Evolutionary conservation across 2,888 invertebrate species (phyloP).

Genomic region (Lasius platythorax): DNA sequence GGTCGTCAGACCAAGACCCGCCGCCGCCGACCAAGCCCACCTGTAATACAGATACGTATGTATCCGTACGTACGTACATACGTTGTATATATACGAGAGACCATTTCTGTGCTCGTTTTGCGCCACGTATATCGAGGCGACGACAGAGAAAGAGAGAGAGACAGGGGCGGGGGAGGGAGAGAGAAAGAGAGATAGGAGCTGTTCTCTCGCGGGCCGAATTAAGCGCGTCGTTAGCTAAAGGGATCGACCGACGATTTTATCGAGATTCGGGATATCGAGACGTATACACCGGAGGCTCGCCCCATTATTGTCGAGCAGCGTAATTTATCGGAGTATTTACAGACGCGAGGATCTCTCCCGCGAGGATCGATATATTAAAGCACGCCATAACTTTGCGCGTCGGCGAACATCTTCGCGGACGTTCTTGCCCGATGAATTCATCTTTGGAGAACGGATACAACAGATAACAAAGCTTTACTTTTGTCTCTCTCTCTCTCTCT

Average conservation of each 20-base stretch:
- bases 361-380: conserved; percentile 4
- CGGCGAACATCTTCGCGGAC: not conserved
- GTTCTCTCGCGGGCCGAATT: conserved; percentile 40
- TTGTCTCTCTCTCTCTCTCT: not conserved
- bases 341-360: conserved; percentile 1
- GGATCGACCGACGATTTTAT: conserved; percentile 50
- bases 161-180: not conserved
- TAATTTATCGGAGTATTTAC: conserved; percentile 43
- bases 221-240: conserved; percentile 51
- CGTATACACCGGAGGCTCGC: conserved; percentile 26
- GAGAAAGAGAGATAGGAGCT: not conserved
- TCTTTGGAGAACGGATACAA: not conserved
- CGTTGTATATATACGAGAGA: conserved; percentile 20
- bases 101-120: conserved; percentile 47
- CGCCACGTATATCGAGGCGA: conserved; percentile 23
- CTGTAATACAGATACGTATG: conserved; percentile 64
- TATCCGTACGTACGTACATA: conserved; percentile 41
- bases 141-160: not conserved
- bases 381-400: not conserved
- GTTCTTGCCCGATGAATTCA: not conserved
- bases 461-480: not conserved
- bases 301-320: conserved; percentile 31
- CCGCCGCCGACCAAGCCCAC: conserved; percentile 69
- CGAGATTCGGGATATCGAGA: conserved; percentile 38
- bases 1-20: conserved; percentile 50